These are phyloP conservation scores for Drosophila phalerata DNA, from an alignment of 2,888 invertebrate species.

Conservation along the genomic window DNA sequence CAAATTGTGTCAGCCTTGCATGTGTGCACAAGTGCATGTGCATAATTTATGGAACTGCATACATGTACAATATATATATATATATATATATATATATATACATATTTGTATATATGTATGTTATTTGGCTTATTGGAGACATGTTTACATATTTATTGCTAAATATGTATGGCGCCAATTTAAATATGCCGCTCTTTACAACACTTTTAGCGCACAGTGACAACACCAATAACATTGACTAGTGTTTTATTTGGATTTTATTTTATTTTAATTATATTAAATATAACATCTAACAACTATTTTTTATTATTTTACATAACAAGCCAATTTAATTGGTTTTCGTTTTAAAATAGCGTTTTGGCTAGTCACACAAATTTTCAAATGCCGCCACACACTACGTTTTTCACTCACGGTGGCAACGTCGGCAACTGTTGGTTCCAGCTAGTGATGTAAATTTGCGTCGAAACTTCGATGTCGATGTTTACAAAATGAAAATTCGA, in stretches of 20 bases:
- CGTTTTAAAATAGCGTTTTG: no score
- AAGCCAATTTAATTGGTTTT: no score
- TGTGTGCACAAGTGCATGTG: slow-evolving; percentile 1
- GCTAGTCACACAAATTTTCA: slow-evolving; percentile 1
- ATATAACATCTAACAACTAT: no score
- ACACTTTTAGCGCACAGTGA: neutral
- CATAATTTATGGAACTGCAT: slow-evolving; percentile 11
- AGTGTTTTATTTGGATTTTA: no score
- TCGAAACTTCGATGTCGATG: no score
- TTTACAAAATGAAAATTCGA: no score
- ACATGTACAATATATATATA: neutral
- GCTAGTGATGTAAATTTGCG: no score
- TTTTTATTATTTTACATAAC: no score
- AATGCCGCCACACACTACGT: slow-evolving; percentile 19
- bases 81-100: no score
- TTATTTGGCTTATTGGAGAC: neutral
- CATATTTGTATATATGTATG: neutral
- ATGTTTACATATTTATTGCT: neutral
- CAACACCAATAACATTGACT: neutral
- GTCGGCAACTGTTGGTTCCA: slow-evolving; percentile 12
- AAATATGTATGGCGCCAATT: slow-evolving; percentile 29
- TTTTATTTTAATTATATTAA: no score
- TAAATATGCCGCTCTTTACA: neutral
- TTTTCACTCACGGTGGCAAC: slow-evolving; percentile 28
- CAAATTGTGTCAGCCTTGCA: slow-evolving; percentile 20